phyloP scores from a whole-genome alignment of 2,888 invertebrate species.

The Lutraria lutraria region DNA sequence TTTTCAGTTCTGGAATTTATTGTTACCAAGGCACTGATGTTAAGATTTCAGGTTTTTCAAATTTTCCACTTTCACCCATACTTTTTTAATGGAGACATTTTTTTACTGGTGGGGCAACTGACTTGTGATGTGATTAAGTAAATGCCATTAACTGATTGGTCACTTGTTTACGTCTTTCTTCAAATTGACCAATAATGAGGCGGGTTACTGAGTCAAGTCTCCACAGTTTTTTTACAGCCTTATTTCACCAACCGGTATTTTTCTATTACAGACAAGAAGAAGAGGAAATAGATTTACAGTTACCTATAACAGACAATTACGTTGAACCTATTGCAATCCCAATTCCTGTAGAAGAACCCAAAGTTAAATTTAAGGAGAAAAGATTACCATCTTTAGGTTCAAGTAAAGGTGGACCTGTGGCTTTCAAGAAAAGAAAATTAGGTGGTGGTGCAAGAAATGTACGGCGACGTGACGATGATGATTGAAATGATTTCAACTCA shows the following conservation, averaged over 20 bases:
- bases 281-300: conserved; percentile 67
- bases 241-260: background rate
- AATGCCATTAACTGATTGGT: too few species aligned
- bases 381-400: conserved; percentile 77
- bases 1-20: too few species aligned
- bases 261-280: background rate
- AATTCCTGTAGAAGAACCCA: conserved; percentile 54
- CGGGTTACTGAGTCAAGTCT: too few species aligned
- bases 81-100: too few species aligned
- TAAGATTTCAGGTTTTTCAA: too few species aligned
- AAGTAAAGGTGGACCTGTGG: conserved; percentile 72
- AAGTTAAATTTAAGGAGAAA: conserved; percentile 81
- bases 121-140: too few species aligned
- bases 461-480: conserved; percentile 75
- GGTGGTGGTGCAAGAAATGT: conserved; percentile 78
- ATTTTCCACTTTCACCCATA: too few species aligned
- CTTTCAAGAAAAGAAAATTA: conserved; percentile 84
- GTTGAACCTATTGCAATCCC: conserved; percentile 75
- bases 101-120: too few species aligned
- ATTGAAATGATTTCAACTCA: conserved; percentile 43
- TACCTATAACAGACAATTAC: conserved; percentile 59
- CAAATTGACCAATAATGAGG: too few species aligned
- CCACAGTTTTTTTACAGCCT: too few species aligned
- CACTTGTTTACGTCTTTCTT: too few species aligned
- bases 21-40: background rate